phyloP scores from a whole-genome alignment of 2,888 invertebrate species.

The Deilephila porcellus region DNA sequence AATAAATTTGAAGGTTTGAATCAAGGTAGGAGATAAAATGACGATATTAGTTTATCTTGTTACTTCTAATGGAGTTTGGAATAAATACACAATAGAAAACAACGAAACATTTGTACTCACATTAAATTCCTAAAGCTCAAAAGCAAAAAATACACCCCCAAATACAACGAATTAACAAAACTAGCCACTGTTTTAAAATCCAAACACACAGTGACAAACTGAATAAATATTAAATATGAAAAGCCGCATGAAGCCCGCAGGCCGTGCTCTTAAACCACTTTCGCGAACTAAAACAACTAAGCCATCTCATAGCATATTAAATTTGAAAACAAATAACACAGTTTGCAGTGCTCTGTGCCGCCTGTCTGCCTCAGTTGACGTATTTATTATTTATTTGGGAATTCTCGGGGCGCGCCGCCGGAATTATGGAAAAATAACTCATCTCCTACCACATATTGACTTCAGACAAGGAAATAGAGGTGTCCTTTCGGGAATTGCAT shows the following conservation, averaged over 20 bases:
- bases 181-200: background rate
- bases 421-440: conserved; percentile 83
- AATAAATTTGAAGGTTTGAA: no score
- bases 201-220: conserved; percentile 9
- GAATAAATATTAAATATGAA: conserved; percentile 28
- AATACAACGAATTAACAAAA: background rate
- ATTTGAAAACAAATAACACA: conserved; percentile 60
- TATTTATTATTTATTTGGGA: conserved; percentile 85
- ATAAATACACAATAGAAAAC: no score
- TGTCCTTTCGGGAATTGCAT: conserved; percentile 75
- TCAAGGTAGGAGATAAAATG: no score
- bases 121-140: background rate
- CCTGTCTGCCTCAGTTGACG: conserved; percentile 60
- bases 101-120: background rate
- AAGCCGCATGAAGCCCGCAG: conserved; percentile 6
- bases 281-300: conserved; percentile 46
- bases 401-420: conserved; percentile 64
- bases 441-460: conserved; percentile 80
- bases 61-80: no score
- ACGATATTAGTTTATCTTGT: no score
- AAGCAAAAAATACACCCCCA: background rate
- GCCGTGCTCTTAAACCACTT: conserved; percentile 37
- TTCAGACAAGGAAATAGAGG: conserved; percentile 69
- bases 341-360: conserved; percentile 53
- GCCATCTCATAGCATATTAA: conserved; percentile 58